Conservation (phyloP, 2,797 vertebrate genomes). For the Discoglossus pictus region DNA sequence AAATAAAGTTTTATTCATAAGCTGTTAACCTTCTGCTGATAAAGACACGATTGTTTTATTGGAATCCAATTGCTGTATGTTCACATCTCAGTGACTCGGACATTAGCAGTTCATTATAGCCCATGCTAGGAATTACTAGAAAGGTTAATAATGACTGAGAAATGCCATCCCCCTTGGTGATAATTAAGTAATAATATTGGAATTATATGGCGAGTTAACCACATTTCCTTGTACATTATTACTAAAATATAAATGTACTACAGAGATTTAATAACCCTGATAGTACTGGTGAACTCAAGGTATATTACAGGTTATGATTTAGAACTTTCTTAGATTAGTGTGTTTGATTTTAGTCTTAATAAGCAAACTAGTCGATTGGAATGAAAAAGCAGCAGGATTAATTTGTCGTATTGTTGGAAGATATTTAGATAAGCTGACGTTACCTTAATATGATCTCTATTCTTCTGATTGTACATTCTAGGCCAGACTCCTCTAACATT, state of each 20-base stretch:
- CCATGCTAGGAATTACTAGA: constrained; percentile 27
- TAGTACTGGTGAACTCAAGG: not conserved
- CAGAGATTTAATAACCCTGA: constrained; percentile 10
- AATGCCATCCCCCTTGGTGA: constrained; percentile 18
- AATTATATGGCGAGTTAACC: constrained; percentile 23
- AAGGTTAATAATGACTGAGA: constrained; percentile 32
- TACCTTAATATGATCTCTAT: too few species aligned
- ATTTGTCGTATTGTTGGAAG: too few species aligned
- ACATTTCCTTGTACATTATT: constrained; percentile 36
- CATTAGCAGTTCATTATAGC: constrained; percentile 33
- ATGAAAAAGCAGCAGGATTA: too few species aligned
- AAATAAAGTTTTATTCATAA: too few species aligned
- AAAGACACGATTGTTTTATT: not conserved
- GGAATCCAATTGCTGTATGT: constrained; percentile 9
- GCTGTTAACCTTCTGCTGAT: not conserved
- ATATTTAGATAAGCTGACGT: too few species aligned
- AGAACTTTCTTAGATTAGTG: too few species aligned
- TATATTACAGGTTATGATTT: constrained; percentile 16
- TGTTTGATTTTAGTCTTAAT: too few species aligned
- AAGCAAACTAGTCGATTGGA: too few species aligned
- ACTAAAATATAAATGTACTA: constrained; percentile 8
- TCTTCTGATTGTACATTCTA: too few species aligned
- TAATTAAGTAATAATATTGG: constrained; percentile 27
- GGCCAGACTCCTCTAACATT: too few species aligned
- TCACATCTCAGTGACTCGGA: constrained; percentile 11